phyloP scores from a whole-genome alignment of 92 coral and sea anemone species.

The Epizoanthus rinbou region DNA sequence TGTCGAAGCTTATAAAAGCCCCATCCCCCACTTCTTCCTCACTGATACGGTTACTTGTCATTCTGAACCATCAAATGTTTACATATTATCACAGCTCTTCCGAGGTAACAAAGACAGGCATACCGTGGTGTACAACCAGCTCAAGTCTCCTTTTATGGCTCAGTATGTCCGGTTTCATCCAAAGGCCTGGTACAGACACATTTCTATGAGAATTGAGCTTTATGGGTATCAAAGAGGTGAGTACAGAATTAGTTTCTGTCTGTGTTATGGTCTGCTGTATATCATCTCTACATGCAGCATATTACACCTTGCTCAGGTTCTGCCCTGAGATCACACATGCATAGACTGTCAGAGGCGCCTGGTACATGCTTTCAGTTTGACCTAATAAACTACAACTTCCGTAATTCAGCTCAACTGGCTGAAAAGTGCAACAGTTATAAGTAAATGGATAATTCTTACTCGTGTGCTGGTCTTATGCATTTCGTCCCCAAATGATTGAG shows the following conservation, averaged over 20 bases:
- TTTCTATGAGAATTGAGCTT: slow-evolving; percentile 90
- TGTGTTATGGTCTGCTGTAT: too few species aligned
- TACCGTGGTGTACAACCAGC: slow-evolving; percentile 64
- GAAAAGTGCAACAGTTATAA: too few species aligned
- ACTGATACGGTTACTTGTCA: background rate
- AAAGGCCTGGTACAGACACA: slow-evolving; percentile 76
- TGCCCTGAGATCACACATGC: too few species aligned
- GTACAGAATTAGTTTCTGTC: background rate
- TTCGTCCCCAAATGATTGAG: too few species aligned
- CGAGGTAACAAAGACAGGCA: slow-evolving; percentile 83
- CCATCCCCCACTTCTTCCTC: background rate
- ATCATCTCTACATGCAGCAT: too few species aligned
- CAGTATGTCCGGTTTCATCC: slow-evolving; percentile 89
- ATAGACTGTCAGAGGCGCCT: too few species aligned
- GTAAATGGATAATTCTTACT: too few species aligned
- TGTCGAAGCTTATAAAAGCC: background rate
- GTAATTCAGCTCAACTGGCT: too few species aligned
- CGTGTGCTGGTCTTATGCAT: too few species aligned
- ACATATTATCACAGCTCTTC: slow-evolving; percentile 62
- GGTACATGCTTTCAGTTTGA: too few species aligned
- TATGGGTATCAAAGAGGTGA: slow-evolving; percentile 86
- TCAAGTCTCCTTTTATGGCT: slow-evolving; percentile 59
- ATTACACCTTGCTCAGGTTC: too few species aligned
- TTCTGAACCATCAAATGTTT: background rate
- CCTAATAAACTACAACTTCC: too few species aligned